Evolutionary conservation across 2,113 vertebrate genomes (phyloP).

Genomic region (Actenoides hombroni): DNA sequence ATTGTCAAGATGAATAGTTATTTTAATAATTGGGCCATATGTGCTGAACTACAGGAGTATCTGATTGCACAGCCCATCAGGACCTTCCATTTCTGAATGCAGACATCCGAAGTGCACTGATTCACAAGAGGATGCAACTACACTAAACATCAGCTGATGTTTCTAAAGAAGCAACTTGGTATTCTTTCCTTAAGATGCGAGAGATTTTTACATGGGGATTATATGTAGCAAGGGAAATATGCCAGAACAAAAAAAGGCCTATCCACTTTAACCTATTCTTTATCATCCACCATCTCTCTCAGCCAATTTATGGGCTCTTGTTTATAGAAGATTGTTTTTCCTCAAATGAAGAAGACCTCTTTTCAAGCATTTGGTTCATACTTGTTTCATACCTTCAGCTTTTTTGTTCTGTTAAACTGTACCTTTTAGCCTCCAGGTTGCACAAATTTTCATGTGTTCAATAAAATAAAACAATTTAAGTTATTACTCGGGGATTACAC

Average conservation of each 20-base stretch:
- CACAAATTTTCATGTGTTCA: slow-evolving; percentile 63
- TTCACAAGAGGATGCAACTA: background rate
- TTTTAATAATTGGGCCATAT: background rate
- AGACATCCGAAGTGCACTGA: background rate
- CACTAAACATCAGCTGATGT: background rate
- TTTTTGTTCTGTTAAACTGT: slow-evolving; percentile 48
- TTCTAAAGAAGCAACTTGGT: background rate
- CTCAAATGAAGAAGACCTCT: slow-evolving; percentile 28
- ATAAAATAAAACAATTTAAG: slow-evolving; percentile 68
- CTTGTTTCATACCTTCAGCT: background rate
- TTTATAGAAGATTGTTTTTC: background rate
- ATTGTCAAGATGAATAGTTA: background rate
- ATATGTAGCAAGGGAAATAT: slow-evolving; percentile 9
- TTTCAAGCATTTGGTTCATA: background rate
- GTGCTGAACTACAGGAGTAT: background rate
- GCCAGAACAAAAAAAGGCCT: background rate
- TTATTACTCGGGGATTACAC: slow-evolving; percentile 68
- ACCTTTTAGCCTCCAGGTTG: slow-evolving; percentile 44
- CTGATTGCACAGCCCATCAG: background rate
- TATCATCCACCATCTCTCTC: background rate
- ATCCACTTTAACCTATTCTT: background rate
- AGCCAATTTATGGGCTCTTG: background rate
- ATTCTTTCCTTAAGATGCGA: background rate
- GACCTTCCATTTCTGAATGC: background rate
- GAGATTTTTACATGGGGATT: background rate